These are phyloP conservation scores for Drosophila pandora DNA, from an alignment of 1,140 invertebrate genomes.

Conservation along the genomic window DNA sequence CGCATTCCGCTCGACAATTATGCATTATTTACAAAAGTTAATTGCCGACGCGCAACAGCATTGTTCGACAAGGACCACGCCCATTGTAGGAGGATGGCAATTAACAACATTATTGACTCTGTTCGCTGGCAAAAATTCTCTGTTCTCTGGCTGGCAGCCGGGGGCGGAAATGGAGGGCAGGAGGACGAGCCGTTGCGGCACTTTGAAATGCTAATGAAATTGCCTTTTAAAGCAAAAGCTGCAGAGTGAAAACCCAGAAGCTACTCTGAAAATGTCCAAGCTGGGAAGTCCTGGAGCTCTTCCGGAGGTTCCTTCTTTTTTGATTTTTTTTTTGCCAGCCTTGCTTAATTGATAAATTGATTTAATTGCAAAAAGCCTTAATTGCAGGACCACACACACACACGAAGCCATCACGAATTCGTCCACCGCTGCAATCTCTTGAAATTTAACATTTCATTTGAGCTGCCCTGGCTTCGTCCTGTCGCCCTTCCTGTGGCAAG, in stretches of 20 bases:
- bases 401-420: background rate
- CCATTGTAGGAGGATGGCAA: constrained; percentile 57
- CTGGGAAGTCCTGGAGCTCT: constrained; percentile 6
- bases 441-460: constrained; percentile 69
- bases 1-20: constrained; percentile 69
- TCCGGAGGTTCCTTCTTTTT: background rate
- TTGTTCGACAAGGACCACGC: constrained; percentile 64
- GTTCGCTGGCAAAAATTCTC: constrained; percentile 20
- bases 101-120: constrained; percentile 81
- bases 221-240: constrained; percentile 65
- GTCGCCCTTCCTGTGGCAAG: background rate
- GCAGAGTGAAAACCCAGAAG: background rate
- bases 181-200: constrained; percentile 38
- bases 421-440: constrained; percentile 16
- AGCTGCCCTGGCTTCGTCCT: background rate
- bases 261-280: constrained; percentile 23
- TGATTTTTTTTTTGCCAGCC: constrained; percentile 9
- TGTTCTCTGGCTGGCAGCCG: background rate
- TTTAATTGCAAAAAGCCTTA: constrained; percentile 75
- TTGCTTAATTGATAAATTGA: constrained; percentile 80
- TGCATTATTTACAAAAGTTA: constrained; percentile 82
- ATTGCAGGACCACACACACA: constrained; percentile 53
- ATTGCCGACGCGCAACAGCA: constrained; percentile 68
- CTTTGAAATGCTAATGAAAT: constrained; percentile 83
- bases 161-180: background rate